Conservation (phyloP, 2,888 invertebrate species). For the Adelphocoris suturalis region DNA sequence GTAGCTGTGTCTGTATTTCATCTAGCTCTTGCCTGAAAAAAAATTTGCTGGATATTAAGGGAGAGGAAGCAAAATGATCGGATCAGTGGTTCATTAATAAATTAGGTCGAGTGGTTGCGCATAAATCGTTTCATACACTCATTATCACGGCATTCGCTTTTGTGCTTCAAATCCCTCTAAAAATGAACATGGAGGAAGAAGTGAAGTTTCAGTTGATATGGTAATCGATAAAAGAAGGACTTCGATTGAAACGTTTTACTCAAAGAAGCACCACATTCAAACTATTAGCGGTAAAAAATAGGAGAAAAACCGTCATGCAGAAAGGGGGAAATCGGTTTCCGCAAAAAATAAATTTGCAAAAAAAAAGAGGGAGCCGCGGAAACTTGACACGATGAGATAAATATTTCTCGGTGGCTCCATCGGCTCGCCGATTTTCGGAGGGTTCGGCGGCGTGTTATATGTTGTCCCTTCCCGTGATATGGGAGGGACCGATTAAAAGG, state of each 20-base stretch:
- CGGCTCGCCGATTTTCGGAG: neutral
- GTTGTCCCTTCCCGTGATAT: neutral
- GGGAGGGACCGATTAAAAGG: conserved; percentile 17
- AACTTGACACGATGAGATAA: conserved; percentile 15
- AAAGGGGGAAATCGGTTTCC: neutral
- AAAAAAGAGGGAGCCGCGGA: neutral
- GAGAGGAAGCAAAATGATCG: too few relatives aligned
- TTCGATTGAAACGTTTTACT: neutral
- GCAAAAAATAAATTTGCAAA: conserved; percentile 13
- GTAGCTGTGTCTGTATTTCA: too few relatives aligned
- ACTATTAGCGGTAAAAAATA: neutral
- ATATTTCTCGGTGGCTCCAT: neutral
- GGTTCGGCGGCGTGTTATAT: neutral
- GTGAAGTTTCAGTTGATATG: too few relatives aligned
- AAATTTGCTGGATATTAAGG: too few relatives aligned
- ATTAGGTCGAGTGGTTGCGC: too few relatives aligned
- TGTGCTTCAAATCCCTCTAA: too few relatives aligned
- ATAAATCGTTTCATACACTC: too few relatives aligned
- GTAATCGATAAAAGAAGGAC: too few relatives aligned
- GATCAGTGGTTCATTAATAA: too few relatives aligned
- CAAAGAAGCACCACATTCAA: neutral
- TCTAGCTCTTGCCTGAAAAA: too few relatives aligned
- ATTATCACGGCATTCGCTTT: too few relatives aligned
- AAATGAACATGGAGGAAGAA: too few relatives aligned
- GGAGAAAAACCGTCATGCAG: neutral